Percentiles rank a stretch among this genome's conserved stretches.
phyloP scores from a whole-genome alignment of 2,888 invertebrate species.

The Apodemia duryi region DNA sequence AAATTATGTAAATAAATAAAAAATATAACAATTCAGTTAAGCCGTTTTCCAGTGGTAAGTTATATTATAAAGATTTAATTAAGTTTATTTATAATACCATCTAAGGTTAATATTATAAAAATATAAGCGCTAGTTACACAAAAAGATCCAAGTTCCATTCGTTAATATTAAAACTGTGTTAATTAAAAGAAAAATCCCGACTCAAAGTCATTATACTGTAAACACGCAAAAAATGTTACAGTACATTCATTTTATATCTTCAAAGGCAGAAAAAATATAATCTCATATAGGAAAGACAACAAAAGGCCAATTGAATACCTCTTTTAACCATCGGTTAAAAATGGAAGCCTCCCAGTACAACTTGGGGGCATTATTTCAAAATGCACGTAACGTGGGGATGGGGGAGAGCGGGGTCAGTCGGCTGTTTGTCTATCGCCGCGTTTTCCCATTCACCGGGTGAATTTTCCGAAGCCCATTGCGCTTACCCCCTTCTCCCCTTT shows the following conservation, averaged over 20 bases:
- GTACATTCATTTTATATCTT: conserved; percentile 13
- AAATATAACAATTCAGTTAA: no score
- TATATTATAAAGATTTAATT: no score
- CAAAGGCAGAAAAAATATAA: conserved; percentile 18
- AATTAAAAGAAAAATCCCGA: conserved; percentile 13
- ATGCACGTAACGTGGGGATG: conserved; percentile 57
- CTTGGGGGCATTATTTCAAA: conserved; percentile 71
- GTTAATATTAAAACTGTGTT: conserved; percentile 15
- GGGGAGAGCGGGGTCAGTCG: conserved; percentile 50
- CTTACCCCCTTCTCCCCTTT: conserved; percentile 51
- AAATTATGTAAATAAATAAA: no score
- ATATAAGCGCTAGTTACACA: not conserved
- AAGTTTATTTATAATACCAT: not conserved
- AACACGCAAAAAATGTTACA: conserved; percentile 13
- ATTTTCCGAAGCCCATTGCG: conserved; percentile 75
- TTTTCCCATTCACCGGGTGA: conserved; percentile 76
- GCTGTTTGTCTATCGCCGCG: conserved; percentile 77
- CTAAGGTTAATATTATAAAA: not conserved
- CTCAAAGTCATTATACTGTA: conserved; percentile 13
- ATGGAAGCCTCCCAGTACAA: conserved; percentile 37
- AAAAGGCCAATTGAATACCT: conserved; percentile 33
- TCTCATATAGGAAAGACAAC: conserved; percentile 21
- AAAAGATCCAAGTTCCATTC: conserved; percentile 1
- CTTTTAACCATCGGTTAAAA: conserved; percentile 37
- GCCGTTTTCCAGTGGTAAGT: no score